Conservation (phyloP, 2,797 vertebrate species). For the Bucorvus abyssinicus region DNA sequence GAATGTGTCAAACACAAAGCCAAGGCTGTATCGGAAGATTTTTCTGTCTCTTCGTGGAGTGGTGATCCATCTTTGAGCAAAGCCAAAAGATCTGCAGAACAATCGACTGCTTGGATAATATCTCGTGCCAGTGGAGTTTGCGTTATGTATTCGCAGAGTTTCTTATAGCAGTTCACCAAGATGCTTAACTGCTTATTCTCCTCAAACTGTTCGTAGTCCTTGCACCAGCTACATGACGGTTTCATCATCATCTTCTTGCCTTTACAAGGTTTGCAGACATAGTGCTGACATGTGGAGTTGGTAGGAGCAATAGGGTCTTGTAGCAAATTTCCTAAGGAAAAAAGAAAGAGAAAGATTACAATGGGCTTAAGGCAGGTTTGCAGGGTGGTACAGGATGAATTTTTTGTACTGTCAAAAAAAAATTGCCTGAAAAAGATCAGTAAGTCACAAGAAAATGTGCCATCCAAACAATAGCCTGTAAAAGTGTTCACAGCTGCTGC, state of each 20-base stretch:
- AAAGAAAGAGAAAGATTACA: slow-evolving; percentile 43
- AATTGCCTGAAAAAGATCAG: neutral
- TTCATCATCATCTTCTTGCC: slow-evolving; percentile 99
- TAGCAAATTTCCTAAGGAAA: slow-evolving; percentile 88
- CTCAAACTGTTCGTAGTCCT: slow-evolving; percentile 97
- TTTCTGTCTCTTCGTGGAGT: slow-evolving; percentile 83
- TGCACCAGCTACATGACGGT: slow-evolving; percentile 99
- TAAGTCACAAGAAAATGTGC: neutral
- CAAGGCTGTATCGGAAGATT: slow-evolving; percentile 74
- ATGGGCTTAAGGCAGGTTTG: neutral
- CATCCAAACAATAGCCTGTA: neutral
- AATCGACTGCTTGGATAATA: slow-evolving; percentile 89
- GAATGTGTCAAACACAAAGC: slow-evolving; percentile 83
- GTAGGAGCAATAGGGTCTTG: slow-evolving; percentile 96
- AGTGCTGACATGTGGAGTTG: slow-evolving; percentile 98
- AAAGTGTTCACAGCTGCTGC: neutral
- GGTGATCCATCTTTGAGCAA: slow-evolving; percentile 90
- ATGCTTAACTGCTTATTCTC: slow-evolving; percentile 95
- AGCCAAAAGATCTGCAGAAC: slow-evolving; percentile 91
- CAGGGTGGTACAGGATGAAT: fast-evolving
- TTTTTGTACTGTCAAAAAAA: neutral
- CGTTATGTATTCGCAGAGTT: slow-evolving; percentile 94
- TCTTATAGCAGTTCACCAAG: slow-evolving; percentile 96
- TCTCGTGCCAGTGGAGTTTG: slow-evolving; percentile 91
- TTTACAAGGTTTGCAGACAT: slow-evolving; percentile 96